Evolutionary conservation across 1,140 invertebrate genomes (phyloP).

Genomic region (Littorina saxatilis): DNA sequence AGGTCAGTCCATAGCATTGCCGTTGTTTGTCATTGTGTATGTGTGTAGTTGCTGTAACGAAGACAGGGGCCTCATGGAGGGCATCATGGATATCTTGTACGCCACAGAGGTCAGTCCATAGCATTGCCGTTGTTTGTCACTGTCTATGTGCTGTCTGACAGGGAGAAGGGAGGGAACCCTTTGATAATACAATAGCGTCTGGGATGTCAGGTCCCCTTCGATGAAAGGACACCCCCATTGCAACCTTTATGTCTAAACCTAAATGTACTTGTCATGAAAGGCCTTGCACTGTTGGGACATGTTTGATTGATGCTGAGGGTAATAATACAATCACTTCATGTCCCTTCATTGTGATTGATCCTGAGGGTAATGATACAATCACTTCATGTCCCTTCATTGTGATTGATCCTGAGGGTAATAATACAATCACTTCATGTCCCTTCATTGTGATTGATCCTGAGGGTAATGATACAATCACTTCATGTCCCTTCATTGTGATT

Average conservation of each 20-base stretch:
- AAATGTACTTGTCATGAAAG: too few relatives aligned
- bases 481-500: too few relatives aligned
- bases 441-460: too few relatives aligned
- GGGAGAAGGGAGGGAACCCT: neutral
- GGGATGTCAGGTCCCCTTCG: neutral
- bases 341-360: too few relatives aligned
- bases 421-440: too few relatives aligned
- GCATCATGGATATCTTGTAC: conserved; percentile 97
- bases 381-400: too few relatives aligned
- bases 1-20: conserved; percentile 82
- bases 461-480: too few relatives aligned
- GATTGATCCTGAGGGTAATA: too few relatives aligned
- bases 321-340: too few relatives aligned
- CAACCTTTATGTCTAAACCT: neutral
- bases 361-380: too few relatives aligned
- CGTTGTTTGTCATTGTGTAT: neutral
- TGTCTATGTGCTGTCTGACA: neutral
- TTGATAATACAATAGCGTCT: neutral
- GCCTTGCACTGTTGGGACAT: too few relatives aligned
- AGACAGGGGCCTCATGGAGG: conserved; percentile 85
- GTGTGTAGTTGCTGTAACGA: conserved; percentile 78
- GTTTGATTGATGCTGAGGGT: too few relatives aligned
- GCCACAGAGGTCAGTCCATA: conserved; percentile 92
- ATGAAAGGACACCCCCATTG: neutral
- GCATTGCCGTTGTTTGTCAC: neutral